A percentile compares a stretch with the other conserved stretches of the same genome.
These are phyloP conservation scores for Myocastor coypus DNA, from an alignment of 2,113 vertebrate species.

Conservation along the genomic window DNA sequence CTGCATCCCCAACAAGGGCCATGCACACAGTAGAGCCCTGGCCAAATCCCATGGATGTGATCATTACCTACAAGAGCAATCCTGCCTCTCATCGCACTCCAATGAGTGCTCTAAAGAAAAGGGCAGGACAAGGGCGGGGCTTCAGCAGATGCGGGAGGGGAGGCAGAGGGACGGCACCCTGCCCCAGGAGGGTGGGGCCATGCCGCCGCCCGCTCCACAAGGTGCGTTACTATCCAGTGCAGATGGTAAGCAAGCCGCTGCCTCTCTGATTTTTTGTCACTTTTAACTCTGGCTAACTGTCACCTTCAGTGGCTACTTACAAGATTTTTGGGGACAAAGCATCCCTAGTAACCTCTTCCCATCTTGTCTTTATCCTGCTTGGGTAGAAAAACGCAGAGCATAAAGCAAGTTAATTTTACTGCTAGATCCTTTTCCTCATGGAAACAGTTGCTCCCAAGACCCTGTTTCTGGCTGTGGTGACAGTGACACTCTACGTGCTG, in stretches of 20 bases:
- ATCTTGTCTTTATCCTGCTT: not conserved
- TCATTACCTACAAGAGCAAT: not conserved
- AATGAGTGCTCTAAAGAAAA: not conserved
- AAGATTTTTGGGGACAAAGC: not conserved
- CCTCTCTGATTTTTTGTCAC: not conserved
- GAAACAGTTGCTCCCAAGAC: not conserved
- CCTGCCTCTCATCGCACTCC: not conserved
- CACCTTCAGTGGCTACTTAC: not conserved
- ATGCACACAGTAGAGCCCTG: not conserved
- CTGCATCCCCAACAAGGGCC: not conserved
- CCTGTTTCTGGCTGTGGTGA: not conserved
- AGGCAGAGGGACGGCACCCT: too few relatives aligned
- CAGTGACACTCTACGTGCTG: not conserved
- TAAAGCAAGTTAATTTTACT: conserved; percentile 3
- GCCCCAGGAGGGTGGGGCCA: not conserved
- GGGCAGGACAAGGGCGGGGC: not conserved
- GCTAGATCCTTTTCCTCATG: not conserved
- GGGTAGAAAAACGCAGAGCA: conserved; percentile 36
- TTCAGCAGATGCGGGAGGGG: not conserved
- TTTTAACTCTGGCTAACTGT: not conserved
- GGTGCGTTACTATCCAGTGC: not conserved
- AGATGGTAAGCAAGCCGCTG: not conserved
- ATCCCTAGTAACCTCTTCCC: not conserved
- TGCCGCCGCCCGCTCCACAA: not conserved
- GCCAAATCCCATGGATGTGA: not conserved